These are phyloP conservation scores for Engystomops pustulosus DNA, from an alignment of 2,113 vertebrate species.

Conservation along the genomic window DNA sequence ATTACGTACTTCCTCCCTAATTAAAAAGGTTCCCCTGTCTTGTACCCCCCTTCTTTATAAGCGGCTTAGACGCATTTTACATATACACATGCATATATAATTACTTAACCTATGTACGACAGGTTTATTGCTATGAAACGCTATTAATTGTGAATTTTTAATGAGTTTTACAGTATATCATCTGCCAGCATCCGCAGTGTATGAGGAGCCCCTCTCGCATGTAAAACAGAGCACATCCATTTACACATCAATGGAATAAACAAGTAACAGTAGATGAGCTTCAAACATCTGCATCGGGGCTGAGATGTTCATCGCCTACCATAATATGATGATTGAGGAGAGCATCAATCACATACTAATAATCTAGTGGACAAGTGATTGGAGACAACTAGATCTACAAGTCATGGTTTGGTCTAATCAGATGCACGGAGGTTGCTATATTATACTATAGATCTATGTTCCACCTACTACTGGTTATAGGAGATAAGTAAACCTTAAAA, in stretches of 20 bases:
- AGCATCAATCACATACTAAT: not conserved
- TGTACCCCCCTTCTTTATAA: constrained; percentile 36
- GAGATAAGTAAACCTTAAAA: no score
- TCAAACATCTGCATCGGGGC: not conserved
- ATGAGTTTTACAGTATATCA: constrained; percentile 6
- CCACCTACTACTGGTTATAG: no score
- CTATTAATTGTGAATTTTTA: constrained; percentile 14
- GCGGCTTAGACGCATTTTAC: constrained; percentile 16
- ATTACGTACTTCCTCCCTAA: constrained; percentile 56
- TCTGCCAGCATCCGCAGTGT: not conserved
- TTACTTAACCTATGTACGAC: constrained; percentile 28
- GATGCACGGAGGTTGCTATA: no score
- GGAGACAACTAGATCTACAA: no score
- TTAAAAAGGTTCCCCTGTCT: constrained; percentile 45
- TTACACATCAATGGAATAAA: constrained; percentile 18
- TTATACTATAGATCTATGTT: no score
- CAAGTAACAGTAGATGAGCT: not conserved
- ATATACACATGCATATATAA: constrained; percentile 29
- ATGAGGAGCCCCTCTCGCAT: not conserved
- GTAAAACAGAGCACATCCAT: not conserved
- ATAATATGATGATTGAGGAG: not conserved
- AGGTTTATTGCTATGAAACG: constrained; percentile 15
- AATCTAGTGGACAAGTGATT: no score
- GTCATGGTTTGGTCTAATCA: no score
- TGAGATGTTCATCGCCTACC: not conserved